These are phyloP conservation scores for Maconellicoccus hirsutus DNA, from an alignment of 1,140 invertebrate species.

Conservation along the genomic window DNA sequence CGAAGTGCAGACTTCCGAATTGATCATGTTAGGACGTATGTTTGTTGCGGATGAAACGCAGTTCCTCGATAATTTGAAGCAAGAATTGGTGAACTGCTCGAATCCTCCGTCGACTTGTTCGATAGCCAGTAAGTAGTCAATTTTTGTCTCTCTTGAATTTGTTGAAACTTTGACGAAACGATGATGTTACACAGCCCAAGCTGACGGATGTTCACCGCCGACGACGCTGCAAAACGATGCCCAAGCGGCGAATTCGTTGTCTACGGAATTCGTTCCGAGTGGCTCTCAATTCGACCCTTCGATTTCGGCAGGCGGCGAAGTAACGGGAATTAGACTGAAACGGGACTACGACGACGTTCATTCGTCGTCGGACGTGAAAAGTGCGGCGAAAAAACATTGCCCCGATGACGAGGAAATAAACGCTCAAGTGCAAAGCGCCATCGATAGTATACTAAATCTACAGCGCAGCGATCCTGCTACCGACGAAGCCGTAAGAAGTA, in stretches of 20 bases:
- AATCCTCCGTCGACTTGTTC: slow-evolving; percentile 15
- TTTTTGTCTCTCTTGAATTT: not conserved
- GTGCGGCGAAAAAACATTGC: slow-evolving; percentile 32
- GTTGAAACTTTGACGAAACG: not conserved
- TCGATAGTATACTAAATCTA: slow-evolving; percentile 62
- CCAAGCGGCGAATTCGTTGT: not conserved
- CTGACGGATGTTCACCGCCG: slow-evolving; percentile 25
- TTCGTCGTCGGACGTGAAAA: slow-evolving; percentile 27
- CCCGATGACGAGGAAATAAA: slow-evolving; percentile 44
- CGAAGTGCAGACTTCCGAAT: slow-evolving; percentile 52
- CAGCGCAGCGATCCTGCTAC: slow-evolving; percentile 41
- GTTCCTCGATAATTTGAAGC: slow-evolving; percentile 42
- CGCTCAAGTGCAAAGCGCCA: slow-evolving; percentile 63
- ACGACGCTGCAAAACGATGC: slow-evolving; percentile 21
- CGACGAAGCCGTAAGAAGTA: slow-evolving; percentile 45
- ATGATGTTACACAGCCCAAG: slow-evolving; percentile 2
- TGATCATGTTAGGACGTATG: slow-evolving; percentile 58
- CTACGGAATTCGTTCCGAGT: not conserved
- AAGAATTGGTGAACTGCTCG: slow-evolving; percentile 34
- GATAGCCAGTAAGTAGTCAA: not conserved
- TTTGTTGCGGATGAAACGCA: slow-evolving; percentile 54
- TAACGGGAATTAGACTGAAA: slow-evolving; percentile 34
- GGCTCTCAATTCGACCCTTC: not conserved
- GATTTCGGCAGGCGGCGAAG: slow-evolving; percentile 28
- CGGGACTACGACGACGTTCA: slow-evolving; percentile 36